Percentiles rank a stretch among this genome's conserved stretches.
phyloP scores from a whole-genome alignment of 2,888 invertebrate genomes.

The Cephus runcator region DNA sequence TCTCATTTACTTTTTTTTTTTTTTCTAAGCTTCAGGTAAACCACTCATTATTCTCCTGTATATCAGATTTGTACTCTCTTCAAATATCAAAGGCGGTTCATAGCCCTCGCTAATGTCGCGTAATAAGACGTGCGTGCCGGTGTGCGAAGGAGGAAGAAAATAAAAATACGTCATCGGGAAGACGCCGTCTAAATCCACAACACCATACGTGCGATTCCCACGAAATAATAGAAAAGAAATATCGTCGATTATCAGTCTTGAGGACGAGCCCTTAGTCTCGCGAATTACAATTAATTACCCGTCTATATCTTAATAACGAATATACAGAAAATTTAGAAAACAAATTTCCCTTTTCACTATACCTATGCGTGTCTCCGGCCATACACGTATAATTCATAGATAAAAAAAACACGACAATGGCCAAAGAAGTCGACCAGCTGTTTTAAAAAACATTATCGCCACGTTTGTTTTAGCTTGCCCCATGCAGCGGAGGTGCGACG shows the following conservation, averaged over 20 bases:
- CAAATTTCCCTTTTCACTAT: neutral
- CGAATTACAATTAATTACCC: neutral
- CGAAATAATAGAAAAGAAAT: conserved; percentile 57
- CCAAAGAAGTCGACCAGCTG: conserved; percentile 43
- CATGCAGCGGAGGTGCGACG: conserved; percentile 16
- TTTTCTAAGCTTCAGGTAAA: neutral
- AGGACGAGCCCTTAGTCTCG: neutral
- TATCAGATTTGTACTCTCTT: neutral
- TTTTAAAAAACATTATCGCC: conserved; percentile 37
- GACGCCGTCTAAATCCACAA: conserved; percentile 33
- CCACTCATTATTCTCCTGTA: neutral
- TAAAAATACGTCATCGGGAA: conserved; percentile 46
- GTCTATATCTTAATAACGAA: neutral
- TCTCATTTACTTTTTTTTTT: neutral
- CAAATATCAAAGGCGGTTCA: conserved; percentile 2
- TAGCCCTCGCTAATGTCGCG: conserved; percentile 9
- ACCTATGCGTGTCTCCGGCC: neutral
- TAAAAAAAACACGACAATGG: neutral
- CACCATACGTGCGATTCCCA: conserved; percentile 47
- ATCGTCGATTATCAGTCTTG: conserved; percentile 37
- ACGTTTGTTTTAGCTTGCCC: conserved; percentile 13
- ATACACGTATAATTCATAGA: neutral
- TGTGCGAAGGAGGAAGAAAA: conserved; percentile 39
- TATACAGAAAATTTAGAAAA: neutral
- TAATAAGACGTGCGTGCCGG: conserved; percentile 20